These are phyloP conservation scores for Procambarus virginalis DNA, from an alignment of 1,140 invertebrate genomes.

Conservation along the genomic window DNA sequence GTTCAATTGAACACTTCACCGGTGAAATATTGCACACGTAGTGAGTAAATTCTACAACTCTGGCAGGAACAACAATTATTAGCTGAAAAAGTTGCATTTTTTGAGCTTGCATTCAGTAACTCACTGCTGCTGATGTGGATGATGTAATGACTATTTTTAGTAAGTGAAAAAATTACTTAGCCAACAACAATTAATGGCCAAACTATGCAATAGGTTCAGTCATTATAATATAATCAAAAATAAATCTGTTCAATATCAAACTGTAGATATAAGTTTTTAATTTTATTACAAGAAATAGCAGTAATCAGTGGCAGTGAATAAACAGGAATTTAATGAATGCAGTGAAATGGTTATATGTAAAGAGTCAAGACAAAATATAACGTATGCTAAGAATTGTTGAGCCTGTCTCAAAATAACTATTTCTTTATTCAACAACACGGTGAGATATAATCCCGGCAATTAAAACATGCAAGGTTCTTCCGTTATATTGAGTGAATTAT, in stretches of 20 bases:
- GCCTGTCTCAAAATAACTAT: slow-evolving; percentile 37
- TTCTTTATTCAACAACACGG: slow-evolving; percentile 35
- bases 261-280: slow-evolving; percentile 38
- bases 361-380: background rate
- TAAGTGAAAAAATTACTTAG: background rate
- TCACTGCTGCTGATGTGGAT: slow-evolving; percentile 12
- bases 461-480: slow-evolving; percentile 66
- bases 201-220: slow-evolving; percentile 22
- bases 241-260: slow-evolving; percentile 41
- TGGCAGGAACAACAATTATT: slow-evolving; percentile 46
- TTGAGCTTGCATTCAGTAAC: slow-evolving; percentile 8
- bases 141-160: no score
- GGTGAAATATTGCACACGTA: slow-evolving; percentile 47
- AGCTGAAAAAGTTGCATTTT: background rate
- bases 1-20: slow-evolving; percentile 29
- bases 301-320: slow-evolving; percentile 3
- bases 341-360: background rate
- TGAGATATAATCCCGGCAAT: slow-evolving; percentile 48
- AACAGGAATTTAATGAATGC: background rate
- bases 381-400: slow-evolving; percentile 46
- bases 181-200: slow-evolving; percentile 11
- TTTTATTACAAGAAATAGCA: slow-evolving; percentile 2
- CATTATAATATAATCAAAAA: slow-evolving; percentile 45
- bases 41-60: slow-evolving; percentile 14
- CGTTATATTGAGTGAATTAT: slow-evolving; percentile 66